Evolutionary conservation across 37 sponge, comb jelly and placozoan species (phyloP), one percentile per base, ranked within the genome.

Genomic region (Ephydatia muelleri): DNA sequence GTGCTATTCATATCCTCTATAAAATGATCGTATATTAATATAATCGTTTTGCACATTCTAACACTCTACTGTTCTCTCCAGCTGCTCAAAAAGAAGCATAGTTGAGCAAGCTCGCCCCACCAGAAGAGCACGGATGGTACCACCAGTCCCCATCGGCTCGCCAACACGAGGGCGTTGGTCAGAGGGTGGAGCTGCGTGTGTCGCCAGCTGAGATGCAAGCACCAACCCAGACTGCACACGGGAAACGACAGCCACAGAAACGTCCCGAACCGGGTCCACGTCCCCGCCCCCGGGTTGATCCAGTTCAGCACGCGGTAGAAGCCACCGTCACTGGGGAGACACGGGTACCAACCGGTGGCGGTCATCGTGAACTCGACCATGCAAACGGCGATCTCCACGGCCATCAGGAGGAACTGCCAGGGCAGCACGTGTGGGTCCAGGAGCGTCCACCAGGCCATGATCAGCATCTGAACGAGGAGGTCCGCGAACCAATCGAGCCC

Each of bases 61-160:
- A n/a, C n/a, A n/a, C n/a, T n/a, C 57, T 57, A 57, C 57, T 57
- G 57, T 57, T 57, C 57, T 57, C 57, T 57, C 57, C 57, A 57
- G 57, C 16, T 5, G 57, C 57, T 57, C 57, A 57, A 14, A 14
- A 57, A 11, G 57, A 57, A 57, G 19, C 57, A 57, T 4, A 57
- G 16, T 21, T 57, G 57, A 16, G 57, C 57, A 21, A 57, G 57
- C 19, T 57, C 57, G 6, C 57, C 57, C 57, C 57, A 57, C 57
- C 57, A 57, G 57, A 19, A 11, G 1, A 57, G 57, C 19, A 57
- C 57, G 16, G 57, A 57, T 16, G 57, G 57, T 14, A 57, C 19
- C 19, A 57, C 57, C 19, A 57, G 57, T 57, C 14, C 57, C 57
- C 57, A 57, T 14, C 57, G 57, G 16, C 14, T 57, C 16, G 16